Base-by-base conservation (phyloP, 2,113 vertebrate genomes). In the Indri indri region DNA sequence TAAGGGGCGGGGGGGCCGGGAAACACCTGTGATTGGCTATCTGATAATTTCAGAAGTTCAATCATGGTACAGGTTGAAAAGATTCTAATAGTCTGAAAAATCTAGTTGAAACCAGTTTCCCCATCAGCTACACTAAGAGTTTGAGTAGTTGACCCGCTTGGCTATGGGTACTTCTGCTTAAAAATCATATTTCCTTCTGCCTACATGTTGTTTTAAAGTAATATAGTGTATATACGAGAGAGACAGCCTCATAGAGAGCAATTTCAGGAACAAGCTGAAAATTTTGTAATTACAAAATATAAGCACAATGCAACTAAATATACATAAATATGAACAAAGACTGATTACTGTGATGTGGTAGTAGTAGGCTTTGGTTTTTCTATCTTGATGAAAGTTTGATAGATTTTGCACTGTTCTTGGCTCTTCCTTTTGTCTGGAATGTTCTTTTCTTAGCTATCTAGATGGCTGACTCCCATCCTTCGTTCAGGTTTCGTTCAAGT, bases 251-350 rank as follows among this genome's bases (percentile, higher is more conserved):
- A 80, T 71, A 76, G 34, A 70, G 37, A 71, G 20, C 8, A 88
- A 65, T 79, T 88, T 94, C 91, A 93, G 42, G 32, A 95, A 91
- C n/a, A 66, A 70, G 18, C 0, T 63, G 20, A 88, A 4, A 66
- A 77, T 81, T 95, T 79, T 89, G 17, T 82, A 84, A 77, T 74
- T 94, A 70, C 42, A 85, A 88, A 88, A 85, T 70, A 70, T 20
- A 82, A 17, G 20, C 7, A 76, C 74, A 91, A 68, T 63, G 9
- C 34, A 65, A 70, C 57, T 63, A 84, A 88, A 57, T 85, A 37
- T 23, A 30, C 37, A 23, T 32, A 54, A 40, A 66, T n/a, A 81
- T 34, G 30, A 11, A 45, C 40, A 95, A 85, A n/a, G 25, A 37
- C 30, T 57, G 25, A 90, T 92, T 66, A 74, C 40, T 85, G 84